A percentile compares a stretch with the other conserved stretches of the same genome.
Conservation (phyloP, 2,113 vertebrate species). For the Barbus barbus region DNA sequence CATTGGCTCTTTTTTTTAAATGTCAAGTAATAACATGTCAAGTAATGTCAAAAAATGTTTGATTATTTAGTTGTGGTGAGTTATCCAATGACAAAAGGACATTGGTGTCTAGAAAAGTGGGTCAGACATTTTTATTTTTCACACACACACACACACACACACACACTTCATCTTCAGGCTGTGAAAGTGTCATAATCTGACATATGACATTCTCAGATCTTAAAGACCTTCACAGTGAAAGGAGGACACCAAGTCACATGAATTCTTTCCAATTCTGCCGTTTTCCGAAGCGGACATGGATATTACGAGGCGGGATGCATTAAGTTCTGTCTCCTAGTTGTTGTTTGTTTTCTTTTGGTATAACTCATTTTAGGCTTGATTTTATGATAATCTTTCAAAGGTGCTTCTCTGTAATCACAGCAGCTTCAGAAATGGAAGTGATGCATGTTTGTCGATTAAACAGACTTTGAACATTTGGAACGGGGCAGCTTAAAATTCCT, state of each 20-base stretch:
- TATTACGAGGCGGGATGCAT: neutral
- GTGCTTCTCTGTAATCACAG: too few species aligned
- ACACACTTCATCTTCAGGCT: neutral
- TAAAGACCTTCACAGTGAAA: neutral
- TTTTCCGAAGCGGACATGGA: neutral
- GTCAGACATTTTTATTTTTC: neutral
- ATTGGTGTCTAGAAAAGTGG: neutral
- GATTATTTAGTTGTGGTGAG: neutral
- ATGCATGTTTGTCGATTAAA: constrained; percentile 52
- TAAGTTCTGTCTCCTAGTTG: neutral
- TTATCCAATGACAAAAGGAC: neutral
- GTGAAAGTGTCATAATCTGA: constrained; percentile 25
- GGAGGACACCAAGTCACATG: neutral
- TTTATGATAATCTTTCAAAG: too few species aligned
- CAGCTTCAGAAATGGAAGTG: constrained; percentile 40
- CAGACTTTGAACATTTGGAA: constrained; percentile 49
- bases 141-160: too few species aligned
- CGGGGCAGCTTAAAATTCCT: constrained; percentile 34
- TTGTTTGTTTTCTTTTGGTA: neutral
- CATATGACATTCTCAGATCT: neutral
- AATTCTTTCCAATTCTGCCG: neutral
- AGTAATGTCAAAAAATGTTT: neutral
- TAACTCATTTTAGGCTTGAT: neutral
- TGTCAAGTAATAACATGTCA: neutral
- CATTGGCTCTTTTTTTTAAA: neutral